These are phyloP conservation scores for Martes martes DNA, from an alignment of 2,113 vertebrate species.

Conservation along the genomic window DNA sequence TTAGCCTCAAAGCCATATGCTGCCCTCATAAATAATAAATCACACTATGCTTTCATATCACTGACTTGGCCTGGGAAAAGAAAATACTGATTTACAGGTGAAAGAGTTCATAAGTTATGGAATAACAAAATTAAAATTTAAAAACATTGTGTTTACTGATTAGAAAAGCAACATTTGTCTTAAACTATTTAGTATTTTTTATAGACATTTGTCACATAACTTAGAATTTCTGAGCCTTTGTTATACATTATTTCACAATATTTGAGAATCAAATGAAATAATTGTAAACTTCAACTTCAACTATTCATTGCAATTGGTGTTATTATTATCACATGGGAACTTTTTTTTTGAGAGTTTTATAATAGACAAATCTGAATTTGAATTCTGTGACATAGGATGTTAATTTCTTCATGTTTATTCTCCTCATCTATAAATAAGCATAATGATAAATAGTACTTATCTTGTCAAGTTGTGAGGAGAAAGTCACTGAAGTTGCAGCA, in stretches of 20 bases:
- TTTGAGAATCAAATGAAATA: not conserved
- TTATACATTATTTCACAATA: not conserved
- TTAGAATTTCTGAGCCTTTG: not conserved
- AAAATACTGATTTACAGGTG: not conserved
- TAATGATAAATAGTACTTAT: not conserved
- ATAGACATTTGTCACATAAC: not conserved
- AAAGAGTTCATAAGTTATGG: not conserved
- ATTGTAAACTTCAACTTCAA: not conserved
- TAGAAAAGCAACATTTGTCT: not conserved
- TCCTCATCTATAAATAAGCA: not conserved
- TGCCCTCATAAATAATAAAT: not conserved
- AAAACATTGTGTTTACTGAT: not conserved
- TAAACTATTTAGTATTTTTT: not conserved
- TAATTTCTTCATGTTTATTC: not conserved
- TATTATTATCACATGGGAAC: not conserved
- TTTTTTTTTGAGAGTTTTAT: not conserved
- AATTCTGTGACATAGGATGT: not conserved
- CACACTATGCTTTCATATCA: not conserved
- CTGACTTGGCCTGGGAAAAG: not conserved
- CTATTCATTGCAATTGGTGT: not conserved
- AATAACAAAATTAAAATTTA: not conserved
- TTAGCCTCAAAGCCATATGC: not conserved
- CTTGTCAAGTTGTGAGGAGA: not conserved
- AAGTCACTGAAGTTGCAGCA: not conserved
- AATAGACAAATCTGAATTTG: not conserved